Percentiles rank a stretch among this genome's conserved stretches.
Evolutionary conservation across 2,888 invertebrate genomes (phyloP).

Genomic region (Mythimna impura): DNA sequence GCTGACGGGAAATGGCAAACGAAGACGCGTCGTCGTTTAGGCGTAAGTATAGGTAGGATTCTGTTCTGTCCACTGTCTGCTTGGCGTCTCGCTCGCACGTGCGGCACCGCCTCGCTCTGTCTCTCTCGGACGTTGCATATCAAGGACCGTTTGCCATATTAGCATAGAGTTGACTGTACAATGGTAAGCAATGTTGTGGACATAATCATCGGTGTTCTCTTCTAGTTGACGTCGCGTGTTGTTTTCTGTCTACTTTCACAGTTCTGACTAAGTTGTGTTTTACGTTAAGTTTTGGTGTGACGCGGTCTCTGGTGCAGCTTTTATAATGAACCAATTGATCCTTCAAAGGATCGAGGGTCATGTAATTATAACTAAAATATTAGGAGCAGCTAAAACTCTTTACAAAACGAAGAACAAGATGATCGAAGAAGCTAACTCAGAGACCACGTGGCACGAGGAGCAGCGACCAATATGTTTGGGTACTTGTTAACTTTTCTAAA

Average conservation of each 20-base stretch:
- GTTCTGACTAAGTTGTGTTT: conserved; percentile 59
- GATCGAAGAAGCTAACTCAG: background rate
- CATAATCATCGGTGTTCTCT: conserved; percentile 85
- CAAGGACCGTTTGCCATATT: conserved; percentile 88
- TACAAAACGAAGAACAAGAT: background rate
- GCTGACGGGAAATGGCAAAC: conserved; percentile 75
- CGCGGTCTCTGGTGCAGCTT: conserved; percentile 30
- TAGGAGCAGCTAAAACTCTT: background rate
- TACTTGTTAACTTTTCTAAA: conserved; percentile 64
- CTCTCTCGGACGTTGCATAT: conserved; percentile 80
- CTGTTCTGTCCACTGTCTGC: conserved; percentile 68
- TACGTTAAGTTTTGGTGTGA: conserved; percentile 59
- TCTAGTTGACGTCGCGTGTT: conserved; percentile 74
- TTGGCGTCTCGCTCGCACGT: conserved; percentile 69
- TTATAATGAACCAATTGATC: background rate
- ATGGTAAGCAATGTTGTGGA: conserved; percentile 82
- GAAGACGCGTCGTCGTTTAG: conserved; percentile 68
- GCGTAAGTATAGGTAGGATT: conserved; percentile 77
- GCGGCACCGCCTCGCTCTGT: conserved; percentile 66
- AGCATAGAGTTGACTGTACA: conserved; percentile 78
- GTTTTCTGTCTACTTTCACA: conserved; percentile 69
- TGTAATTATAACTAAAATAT: background rate
- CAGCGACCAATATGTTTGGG: conserved; percentile 45
- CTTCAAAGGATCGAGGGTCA: background rate
- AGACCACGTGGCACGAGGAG: conserved; percentile 33